Evolutionary conservation across 2,888 invertebrate species (phyloP).

Genomic region (Chydorus sphaericus): DNA sequence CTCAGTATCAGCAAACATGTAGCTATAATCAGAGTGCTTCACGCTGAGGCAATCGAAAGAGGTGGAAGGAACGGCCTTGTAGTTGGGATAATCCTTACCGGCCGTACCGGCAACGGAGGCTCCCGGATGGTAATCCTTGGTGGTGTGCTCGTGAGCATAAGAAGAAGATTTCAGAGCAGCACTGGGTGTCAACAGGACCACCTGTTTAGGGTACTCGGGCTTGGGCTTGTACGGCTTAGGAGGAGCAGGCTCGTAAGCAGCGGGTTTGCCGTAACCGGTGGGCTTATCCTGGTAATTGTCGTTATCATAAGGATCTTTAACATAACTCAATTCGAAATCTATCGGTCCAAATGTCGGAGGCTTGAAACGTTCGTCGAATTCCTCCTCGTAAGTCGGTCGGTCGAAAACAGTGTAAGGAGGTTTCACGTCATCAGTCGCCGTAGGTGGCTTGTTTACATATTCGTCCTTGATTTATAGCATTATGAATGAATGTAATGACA

Average conservation of each 20-base stretch:
- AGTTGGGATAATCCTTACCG: slow-evolving; percentile 13
- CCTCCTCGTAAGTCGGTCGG: neutral
- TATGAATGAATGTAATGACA: too few relatives aligned
- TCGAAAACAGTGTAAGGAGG: neutral
- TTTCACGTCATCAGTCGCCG: neutral
- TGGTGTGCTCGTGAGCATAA: slow-evolving; percentile 1
- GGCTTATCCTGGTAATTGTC: neutral
- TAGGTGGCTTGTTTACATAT: slow-evolving; percentile 12
- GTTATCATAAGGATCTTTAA: too few relatives aligned
- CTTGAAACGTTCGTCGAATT: neutral
- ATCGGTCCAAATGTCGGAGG: neutral
- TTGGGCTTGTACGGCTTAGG: slow-evolving; percentile 8
- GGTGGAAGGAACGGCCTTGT: slow-evolving; percentile 1
- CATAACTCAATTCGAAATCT: neutral
- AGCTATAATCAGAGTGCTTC: neutral
- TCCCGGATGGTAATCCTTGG: neutral
- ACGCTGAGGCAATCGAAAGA: slow-evolving; percentile 9
- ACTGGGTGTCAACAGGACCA: slow-evolving; percentile 7
- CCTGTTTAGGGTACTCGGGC: slow-evolving; percentile 5
- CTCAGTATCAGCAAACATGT: slow-evolving; percentile 9
- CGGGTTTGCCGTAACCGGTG: neutral
- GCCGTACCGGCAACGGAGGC: slow-evolving; percentile 9
- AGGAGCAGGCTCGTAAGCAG: neutral
- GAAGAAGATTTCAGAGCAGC: neutral
- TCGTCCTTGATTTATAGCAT: slow-evolving; percentile 1